These are phyloP conservation scores for Melitaea athalia DNA, from an alignment of 2,888 invertebrate genomes.

Conservation along the genomic window DNA sequence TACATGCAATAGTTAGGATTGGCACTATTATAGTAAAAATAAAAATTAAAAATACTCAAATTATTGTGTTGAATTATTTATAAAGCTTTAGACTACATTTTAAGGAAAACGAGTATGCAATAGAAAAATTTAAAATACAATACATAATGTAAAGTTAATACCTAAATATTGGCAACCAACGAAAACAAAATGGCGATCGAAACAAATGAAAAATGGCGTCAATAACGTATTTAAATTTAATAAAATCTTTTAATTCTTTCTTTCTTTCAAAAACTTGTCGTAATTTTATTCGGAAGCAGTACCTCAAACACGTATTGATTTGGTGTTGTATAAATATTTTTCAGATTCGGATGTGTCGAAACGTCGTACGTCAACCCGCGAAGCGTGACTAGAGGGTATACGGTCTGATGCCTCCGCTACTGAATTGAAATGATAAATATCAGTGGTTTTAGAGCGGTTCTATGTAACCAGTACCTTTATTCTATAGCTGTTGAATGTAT, in stretches of 20 bases:
- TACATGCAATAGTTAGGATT: neutral
- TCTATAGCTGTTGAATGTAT: constrained; percentile 18
- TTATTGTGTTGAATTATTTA: no score
- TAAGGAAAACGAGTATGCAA: no score
- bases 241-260: neutral
- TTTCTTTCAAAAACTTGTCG: neutral
- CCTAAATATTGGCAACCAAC: neutral
- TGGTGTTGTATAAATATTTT: constrained; percentile 21
- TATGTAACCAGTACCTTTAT: constrained; percentile 27
- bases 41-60: neutral
- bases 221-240: neutral
- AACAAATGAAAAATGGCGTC: neutral
- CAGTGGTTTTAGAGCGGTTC: constrained; percentile 27
- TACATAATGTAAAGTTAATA: neutral
- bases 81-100: no score
- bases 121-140: neutral
- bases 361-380: constrained; percentile 57
- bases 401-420: constrained; percentile 61
- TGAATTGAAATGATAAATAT: constrained; percentile 35
- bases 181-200: neutral
- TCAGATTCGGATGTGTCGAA: constrained; percentile 46
- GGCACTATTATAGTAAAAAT: neutral
- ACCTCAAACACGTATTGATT: constrained; percentile 12
- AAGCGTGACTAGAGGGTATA: constrained; percentile 65
- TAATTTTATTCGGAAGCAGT: constrained; percentile 5